phyloP scores from a whole-genome alignment of 1,140 invertebrate species.

The Drosophila teissieri region DNA sequence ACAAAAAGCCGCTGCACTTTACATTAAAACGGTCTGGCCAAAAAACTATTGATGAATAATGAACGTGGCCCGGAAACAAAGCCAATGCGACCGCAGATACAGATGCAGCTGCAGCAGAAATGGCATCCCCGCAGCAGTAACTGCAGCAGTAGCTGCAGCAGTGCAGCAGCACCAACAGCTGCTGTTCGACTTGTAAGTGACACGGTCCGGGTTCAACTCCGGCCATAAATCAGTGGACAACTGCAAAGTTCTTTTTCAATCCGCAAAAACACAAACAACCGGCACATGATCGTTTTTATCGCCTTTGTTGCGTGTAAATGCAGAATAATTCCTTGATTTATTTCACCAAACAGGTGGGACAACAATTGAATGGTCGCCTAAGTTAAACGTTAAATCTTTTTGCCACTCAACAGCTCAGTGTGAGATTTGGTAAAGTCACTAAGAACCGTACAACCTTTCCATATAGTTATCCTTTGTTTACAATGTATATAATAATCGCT shows the following conservation, averaged over 20 bases:
- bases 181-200: slow-evolving; percentile 49
- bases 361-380: background rate
- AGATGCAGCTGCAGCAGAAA: slow-evolving; percentile 13
- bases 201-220: slow-evolving; percentile 23
- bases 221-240: slow-evolving; percentile 56
- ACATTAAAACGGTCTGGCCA: slow-evolving; percentile 48
- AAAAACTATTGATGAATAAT: slow-evolving; percentile 70
- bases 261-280: slow-evolving; percentile 25
- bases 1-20: slow-evolving; percentile 46
- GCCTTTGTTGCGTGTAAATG: slow-evolving; percentile 36
- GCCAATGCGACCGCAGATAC: slow-evolving; percentile 47
- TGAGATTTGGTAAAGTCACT: background rate
- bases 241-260: slow-evolving; percentile 34
- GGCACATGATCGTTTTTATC: slow-evolving; percentile 41
- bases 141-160: no score
- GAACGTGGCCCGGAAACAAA: slow-evolving; percentile 48
- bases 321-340: slow-evolving; percentile 32
- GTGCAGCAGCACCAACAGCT: slow-evolving; percentile 6
- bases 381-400: no score
- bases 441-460: background rate
- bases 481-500: background rate
- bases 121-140: background rate
- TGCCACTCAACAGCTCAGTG: background rate
- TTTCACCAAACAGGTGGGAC: background rate
- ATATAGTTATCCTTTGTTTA: no score